Base-by-base conservation (phyloP, 2,797 vertebrate genomes). In the Crocodylus rhombifer region DNA sequence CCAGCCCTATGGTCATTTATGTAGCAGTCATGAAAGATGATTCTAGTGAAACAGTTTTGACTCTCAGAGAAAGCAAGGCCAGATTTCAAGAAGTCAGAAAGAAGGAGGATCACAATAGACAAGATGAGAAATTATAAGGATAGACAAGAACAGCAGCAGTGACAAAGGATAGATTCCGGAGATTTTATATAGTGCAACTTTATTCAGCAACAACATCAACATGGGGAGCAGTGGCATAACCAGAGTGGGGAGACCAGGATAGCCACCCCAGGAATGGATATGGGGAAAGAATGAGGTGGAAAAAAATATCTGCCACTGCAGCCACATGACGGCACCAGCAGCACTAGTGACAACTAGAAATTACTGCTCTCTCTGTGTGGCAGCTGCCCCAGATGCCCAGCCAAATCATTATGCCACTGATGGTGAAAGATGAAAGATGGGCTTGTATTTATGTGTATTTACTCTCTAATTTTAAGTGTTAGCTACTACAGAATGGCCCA, bases 91-190 rank as follows among this genome's bases (percentile, higher is more conserved):
- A 88, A 77, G 71, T 62, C 69, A 28, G 15, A 51, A 55, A 91
- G 89, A 87, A 90, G 56, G n/a, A 87, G 79, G 36, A 67, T 87
- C 42, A 71, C 0, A 1, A 51, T 14, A 92, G 62, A 77, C n/a
- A 71, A 4, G 65, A 63, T 82, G 42, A 73, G 20, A 76, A 88
- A 64, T 17, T 16, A 6, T 63, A 60, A 25, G 25, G 25, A 73
- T 87, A 61, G 60, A 6, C 80, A 61, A 91, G 87, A 81, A 42
- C 58, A 42, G 30, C 21, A 58, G 4, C 14, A 57, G 20, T 28
- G 30, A 42, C 62, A 89, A 92, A 92, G 5, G 60, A 18, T 60
- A 93, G 57, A 14, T 74, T 81, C 86, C 67, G 63, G 80, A 94
- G 81, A 85, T 58, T 23, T 63, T 26, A 20, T 65, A 51, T 10